Percentiles rank a stretch among this genome's conserved stretches.
Conservation (phyloP, 1,140 invertebrate genomes). For the Latrodectus geometricus region DNA sequence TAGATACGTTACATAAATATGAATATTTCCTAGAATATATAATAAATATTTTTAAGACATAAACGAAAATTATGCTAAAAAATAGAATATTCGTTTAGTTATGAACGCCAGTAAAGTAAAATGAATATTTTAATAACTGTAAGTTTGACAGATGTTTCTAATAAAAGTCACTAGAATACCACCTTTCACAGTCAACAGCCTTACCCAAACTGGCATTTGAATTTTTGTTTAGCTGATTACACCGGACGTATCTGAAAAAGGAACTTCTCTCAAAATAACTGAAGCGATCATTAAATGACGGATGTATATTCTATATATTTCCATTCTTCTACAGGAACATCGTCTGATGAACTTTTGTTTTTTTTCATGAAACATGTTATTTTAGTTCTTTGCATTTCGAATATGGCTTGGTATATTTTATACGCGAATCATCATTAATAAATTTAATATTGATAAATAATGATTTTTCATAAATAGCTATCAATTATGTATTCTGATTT, state of each 20-base stretch:
- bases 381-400: not conserved
- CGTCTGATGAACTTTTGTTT: constrained; percentile 21
- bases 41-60: no score
- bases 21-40: no score
- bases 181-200: no score
- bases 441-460: not conserved
- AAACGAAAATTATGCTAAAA: no score
- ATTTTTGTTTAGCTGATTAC: not conserved
- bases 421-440: no score
- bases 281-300: constrained; percentile 22
- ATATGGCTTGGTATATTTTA: not conserved
- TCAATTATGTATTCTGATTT: no score
- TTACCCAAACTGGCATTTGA: not conserved
- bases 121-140: no score
- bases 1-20: no score
- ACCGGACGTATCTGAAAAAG: constrained; percentile 11
- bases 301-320: constrained; percentile 20
- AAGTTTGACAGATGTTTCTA: no score
- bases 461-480: not conserved
- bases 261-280: constrained; percentile 8
- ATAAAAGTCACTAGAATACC: no score
- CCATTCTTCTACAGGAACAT: not conserved
- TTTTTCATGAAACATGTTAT: not conserved
- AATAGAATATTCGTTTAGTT: no score
- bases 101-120: no score